Conservation (phyloP, 2,888 invertebrate genomes). For the Bombylius major region DNA sequence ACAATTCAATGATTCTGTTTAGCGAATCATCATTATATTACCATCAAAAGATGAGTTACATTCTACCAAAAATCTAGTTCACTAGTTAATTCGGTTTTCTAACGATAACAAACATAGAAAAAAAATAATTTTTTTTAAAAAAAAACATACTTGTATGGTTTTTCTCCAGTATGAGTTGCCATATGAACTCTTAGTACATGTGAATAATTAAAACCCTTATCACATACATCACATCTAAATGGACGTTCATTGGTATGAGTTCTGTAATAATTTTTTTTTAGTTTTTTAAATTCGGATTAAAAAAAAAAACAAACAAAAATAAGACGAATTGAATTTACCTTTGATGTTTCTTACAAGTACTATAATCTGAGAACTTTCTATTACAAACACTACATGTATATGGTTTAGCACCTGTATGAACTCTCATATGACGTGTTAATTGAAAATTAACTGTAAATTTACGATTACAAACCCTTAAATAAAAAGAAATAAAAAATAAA, state of each 20-base stretch:
- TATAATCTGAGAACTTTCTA: constrained; percentile 31
- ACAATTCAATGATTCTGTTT: too few relatives aligned
- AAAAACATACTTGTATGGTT: constrained; percentile 22
- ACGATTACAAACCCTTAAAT: constrained; percentile 28
- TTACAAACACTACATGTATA: constrained; percentile 31
- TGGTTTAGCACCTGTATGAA: constrained; percentile 32
- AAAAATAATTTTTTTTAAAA: too few relatives aligned
- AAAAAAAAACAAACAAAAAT: neutral
- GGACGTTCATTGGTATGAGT: constrained; percentile 34
- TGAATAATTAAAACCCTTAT: constrained; percentile 33
- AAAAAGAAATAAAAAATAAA: neutral
- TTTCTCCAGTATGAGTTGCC: constrained; percentile 34
- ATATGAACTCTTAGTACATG: constrained; percentile 32
- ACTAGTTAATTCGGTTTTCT: too few relatives aligned
- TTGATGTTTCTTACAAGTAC: constrained; percentile 34
- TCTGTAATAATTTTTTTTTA: constrained; percentile 17
- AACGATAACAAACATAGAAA: too few relatives aligned
- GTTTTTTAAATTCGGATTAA: neutral
- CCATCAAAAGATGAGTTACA: too few relatives aligned
- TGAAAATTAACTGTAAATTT: constrained; percentile 33
- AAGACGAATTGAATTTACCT: constrained; percentile 18
- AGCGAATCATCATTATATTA: too few relatives aligned
- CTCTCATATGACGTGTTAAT: constrained; percentile 33
- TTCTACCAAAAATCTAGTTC: too few relatives aligned
- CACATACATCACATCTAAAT: constrained; percentile 30